These are phyloP conservation scores for Meloidogyne exigua DNA, from an alignment of 1,140 invertebrate genomes.

Conservation along the genomic window DNA sequence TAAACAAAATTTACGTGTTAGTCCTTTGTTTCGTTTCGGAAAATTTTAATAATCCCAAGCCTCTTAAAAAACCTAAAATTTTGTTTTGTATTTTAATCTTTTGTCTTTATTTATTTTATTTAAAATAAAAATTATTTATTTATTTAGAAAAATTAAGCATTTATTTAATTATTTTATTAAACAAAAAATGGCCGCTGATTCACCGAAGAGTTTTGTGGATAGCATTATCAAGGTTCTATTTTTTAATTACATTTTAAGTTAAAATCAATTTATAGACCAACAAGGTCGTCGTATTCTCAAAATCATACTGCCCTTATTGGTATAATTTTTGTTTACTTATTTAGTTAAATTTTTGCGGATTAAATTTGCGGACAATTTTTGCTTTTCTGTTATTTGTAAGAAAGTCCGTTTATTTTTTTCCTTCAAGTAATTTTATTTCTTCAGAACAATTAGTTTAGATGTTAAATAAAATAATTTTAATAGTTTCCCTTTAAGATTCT, in stretches of 20 bases:
- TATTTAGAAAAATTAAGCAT: not conserved
- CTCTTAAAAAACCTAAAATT: no score
- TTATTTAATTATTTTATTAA: not conserved
- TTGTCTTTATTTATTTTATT: no score
- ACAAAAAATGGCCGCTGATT: not conserved
- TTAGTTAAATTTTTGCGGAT: not conserved
- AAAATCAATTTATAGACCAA: slow-evolving; percentile 14
- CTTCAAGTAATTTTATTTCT: no score
- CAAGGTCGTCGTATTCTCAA: slow-evolving; percentile 18
- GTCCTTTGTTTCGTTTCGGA: no score
- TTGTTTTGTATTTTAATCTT: no score
- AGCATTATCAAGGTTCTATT: slow-evolving; percentile 18
- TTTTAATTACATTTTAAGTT: not conserved
- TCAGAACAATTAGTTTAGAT: no score
- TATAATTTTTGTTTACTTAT: not conserved
- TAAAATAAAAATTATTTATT: no score
- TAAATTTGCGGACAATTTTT: not conserved
- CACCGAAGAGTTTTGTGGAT: slow-evolving; percentile 16
- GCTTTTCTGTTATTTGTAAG: not conserved
- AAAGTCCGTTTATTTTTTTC: no score
- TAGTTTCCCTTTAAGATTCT: not conserved
- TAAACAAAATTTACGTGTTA: no score
- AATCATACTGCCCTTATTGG: slow-evolving; percentile 18
- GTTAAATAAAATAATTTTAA: not conserved
- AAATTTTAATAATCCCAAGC: no score